These are phyloP conservation scores for Pipistrellus pygmaeus DNA, from an alignment of 2,797 vertebrate genomes.

Conservation along the genomic window DNA sequence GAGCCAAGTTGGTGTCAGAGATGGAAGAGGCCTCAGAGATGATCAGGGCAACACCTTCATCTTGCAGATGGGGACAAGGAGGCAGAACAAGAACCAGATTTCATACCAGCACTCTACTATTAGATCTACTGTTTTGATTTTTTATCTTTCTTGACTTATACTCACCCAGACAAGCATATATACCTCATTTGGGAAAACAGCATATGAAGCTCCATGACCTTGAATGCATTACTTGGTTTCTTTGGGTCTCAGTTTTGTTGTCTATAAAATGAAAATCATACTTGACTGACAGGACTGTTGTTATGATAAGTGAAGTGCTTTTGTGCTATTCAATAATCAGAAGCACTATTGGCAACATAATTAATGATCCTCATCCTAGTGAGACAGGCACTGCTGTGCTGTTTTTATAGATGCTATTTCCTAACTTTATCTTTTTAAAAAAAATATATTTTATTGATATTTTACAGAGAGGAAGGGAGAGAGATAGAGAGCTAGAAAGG, in stretches of 20 bases:
- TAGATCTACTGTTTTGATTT: neutral
- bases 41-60: neutral
- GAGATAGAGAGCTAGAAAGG: no score
- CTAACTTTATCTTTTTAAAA: neutral
- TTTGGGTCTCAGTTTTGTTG: slow-evolving; percentile 23
- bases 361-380: neutral
- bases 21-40: neutral
- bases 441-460: no score
- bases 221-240: neutral
- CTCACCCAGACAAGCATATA: neutral
- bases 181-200: neutral
- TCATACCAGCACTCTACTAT: neutral
- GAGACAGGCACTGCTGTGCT: neutral
- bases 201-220: neutral
- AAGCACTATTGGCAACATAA: neutral
- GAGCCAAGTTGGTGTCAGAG: neutral
- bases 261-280: neutral
- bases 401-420: neutral
- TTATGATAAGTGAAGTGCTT: neutral
- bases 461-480: no score
- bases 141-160: neutral
- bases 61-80: neutral
- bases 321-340: neutral
- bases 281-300: neutral
- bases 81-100: neutral